Base-by-base conservation (phyloP, 1,140 invertebrate species). In the Spodoptera litura region DNA sequence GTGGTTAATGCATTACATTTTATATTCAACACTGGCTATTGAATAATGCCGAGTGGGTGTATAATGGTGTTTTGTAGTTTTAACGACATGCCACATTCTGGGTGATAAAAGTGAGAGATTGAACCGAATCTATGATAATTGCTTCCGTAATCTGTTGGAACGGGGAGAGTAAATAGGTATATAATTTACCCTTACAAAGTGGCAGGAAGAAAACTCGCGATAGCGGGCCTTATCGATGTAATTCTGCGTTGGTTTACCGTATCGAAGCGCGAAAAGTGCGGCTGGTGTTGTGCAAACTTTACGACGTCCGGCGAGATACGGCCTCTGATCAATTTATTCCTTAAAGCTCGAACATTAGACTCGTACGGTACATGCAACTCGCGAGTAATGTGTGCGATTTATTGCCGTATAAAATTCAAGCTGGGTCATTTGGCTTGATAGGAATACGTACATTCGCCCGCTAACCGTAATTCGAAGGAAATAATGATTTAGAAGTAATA, bases 331-430 rank as follows among this genome's bases (percentile, higher is more conserved):
- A 83, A 85, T 80, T 84, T 84, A 82, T 83, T 79, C 55, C 77
- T 53, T 75, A 85, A 82, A 55, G 66, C 81, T 81, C 79, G 56
- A 35, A 71, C 53, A 71, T 56, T 27, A 71, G 68, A 13, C 13
- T n/a, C 49, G 31, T n/a, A 38, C 52, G 68, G 68, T 82, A 85
- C 76, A 80, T 81, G 82, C 83, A 81, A 64, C 80, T 79, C 79
- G 78, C 77, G 74, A 77, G 70, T 73, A 76, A 81, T 86, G 88
- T 87, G 89, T 87, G 88, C 87, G 76, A 85, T 80, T 88, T 89
- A 93, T 87, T 79, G 82, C 85, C 85, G 76, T 81, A 90, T 91
- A 89, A 91, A 92, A 89, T 88, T 91, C 75, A 84, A 86, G 83
- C 81, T 82, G 79, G 81, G 62, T 83, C 84, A 88, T 88, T 90